Evolutionary conservation across 1,140 invertebrate species (phyloP).

Genomic region (Drosophila takahashii): DNA sequence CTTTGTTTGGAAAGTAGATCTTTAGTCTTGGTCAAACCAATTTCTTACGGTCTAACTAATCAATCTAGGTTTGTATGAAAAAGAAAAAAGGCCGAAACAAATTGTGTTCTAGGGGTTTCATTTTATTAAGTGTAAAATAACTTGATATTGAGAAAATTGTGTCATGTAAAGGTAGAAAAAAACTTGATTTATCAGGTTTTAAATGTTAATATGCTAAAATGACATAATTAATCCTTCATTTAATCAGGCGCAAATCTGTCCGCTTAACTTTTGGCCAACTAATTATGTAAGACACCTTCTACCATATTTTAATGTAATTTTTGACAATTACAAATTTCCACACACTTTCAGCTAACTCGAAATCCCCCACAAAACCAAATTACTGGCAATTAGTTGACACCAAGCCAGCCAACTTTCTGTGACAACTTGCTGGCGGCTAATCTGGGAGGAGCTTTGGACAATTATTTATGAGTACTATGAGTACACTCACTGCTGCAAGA

Average conservation of each 20-base stretch:
- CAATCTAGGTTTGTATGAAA: conserved; percentile 20
- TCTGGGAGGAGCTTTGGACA: conserved; percentile 48
- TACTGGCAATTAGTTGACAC: conserved; percentile 55
- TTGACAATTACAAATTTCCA: conserved; percentile 48
- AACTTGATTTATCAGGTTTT: background rate
- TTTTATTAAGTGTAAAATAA: conserved; percentile 10
- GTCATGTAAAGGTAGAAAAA: background rate
- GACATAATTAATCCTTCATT: background rate
- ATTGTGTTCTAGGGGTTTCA: background rate
- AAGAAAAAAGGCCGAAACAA: background rate
- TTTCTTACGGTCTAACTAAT: conserved; percentile 34
- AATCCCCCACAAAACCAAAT: conserved; percentile 50
- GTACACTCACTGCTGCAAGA: conserved; percentile 8
- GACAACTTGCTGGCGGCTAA: conserved; percentile 51
- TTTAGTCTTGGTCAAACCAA: conserved; percentile 10
- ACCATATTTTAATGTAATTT: conserved; percentile 46
- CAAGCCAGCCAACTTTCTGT: conserved; percentile 43
- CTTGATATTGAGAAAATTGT: background rate
- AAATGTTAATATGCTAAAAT: background rate
- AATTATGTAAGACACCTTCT: conserved; percentile 13
- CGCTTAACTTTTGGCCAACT: conserved; percentile 47
- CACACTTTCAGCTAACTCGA: conserved; percentile 6
- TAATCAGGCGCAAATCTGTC: conserved; percentile 3
- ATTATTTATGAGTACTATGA: conserved; percentile 49
- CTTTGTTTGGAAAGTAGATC: conserved; percentile 32